Conservation (phyloP, 2,113 vertebrate genomes). For the Galbula dea region DNA sequence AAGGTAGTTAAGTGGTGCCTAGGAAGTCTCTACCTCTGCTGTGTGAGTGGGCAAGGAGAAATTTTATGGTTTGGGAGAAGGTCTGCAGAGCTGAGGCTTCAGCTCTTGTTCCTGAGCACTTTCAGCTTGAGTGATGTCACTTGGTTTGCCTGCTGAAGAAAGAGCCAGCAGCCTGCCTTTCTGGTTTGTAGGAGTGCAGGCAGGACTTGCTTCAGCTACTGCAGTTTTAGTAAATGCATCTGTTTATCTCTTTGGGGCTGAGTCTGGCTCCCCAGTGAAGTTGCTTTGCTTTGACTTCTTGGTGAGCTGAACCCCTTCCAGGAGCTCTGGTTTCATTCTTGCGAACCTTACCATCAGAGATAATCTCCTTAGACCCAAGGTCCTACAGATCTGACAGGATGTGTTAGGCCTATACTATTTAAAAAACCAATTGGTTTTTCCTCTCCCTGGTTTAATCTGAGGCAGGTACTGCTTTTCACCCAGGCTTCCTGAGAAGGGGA, state of each 20-base stretch:
- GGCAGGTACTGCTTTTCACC: not conserved
- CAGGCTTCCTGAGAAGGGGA: not conserved
- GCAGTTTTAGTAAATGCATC: not conserved
- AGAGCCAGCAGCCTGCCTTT: not conserved
- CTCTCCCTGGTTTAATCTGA: not conserved
- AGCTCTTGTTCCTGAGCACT: not conserved
- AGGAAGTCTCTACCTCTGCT: not conserved
- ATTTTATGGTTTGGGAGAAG: not conserved
- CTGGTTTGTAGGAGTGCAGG: not conserved
- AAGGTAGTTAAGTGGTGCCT: not conserved
- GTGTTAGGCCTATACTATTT: not conserved
- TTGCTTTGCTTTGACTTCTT: not conserved
- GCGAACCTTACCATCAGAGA: not conserved
- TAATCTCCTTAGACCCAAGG: not conserved
- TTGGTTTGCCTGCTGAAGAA: not conserved
- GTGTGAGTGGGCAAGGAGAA: not conserved
- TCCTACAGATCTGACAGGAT: not conserved
- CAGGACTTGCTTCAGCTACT: not conserved
- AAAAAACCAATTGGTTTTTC: not conserved
- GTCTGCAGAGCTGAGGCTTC: not conserved
- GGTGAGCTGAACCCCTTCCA: not conserved
- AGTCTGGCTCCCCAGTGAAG: not conserved
- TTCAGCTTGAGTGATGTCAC: not conserved
- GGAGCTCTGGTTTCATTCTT: not conserved
- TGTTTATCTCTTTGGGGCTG: not conserved